phyloP scores from a whole-genome alignment of 2,797 vertebrate genomes.

The Scleropages formosus region DNA sequence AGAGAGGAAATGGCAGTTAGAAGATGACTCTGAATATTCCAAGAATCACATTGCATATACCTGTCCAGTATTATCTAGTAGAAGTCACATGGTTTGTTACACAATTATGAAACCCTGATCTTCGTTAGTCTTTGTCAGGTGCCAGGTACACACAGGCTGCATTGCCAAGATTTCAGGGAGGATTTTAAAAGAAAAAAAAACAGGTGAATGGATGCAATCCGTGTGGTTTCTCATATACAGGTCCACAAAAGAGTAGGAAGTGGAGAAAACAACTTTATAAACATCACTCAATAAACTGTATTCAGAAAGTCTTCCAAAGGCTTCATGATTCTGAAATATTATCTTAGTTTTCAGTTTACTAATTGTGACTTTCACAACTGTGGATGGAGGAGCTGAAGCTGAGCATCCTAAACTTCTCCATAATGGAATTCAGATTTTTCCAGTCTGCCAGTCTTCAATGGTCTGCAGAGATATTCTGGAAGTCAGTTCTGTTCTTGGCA shows the following conservation, averaged over 20 bases:
- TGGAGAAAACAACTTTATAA: too few relatives aligned
- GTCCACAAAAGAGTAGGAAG: too few relatives aligned
- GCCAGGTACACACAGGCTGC: not conserved
- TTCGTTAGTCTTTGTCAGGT: not conserved
- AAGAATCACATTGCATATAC: not conserved
- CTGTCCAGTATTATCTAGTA: not conserved
- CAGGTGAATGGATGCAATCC: not conserved
- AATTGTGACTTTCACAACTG: too few relatives aligned
- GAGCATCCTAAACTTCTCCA: not conserved
- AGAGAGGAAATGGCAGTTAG: not conserved
- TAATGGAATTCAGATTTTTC: not conserved
- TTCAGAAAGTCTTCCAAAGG: too few relatives aligned
- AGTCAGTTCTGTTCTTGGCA: conserved; percentile 17
- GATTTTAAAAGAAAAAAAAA: conserved; percentile 9
- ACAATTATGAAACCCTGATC: not conserved
- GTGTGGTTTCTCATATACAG: too few relatives aligned
- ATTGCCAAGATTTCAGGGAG: conserved; percentile 6
- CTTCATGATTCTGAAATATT: too few relatives aligned
- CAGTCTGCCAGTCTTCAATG: conserved; percentile 5
- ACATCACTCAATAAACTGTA: too few relatives aligned
- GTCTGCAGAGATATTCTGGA: conserved; percentile 26
- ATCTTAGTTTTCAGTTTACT: too few relatives aligned
- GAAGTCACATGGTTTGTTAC: not conserved
- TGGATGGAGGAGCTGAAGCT: not conserved
- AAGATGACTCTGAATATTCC: not conserved